Evolutionary conservation across 2,888 invertebrate genomes (phyloP).

Genomic region (Polydrusus tereticollis): DNA sequence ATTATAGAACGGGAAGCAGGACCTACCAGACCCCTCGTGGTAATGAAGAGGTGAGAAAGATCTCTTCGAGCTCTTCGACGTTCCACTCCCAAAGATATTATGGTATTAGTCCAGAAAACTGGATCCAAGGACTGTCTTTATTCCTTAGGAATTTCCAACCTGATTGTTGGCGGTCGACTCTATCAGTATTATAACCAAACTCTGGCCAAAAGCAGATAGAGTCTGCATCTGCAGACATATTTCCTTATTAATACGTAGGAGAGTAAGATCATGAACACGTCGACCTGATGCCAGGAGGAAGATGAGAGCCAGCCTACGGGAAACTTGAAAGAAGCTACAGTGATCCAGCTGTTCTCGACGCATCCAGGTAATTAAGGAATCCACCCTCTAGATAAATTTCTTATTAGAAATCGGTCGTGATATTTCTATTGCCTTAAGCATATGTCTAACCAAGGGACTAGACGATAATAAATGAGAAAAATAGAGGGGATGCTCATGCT

Average conservation of each 20-base stretch:
- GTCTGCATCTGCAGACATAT: slow-evolving; percentile 11
- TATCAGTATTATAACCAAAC: slow-evolving; percentile 55
- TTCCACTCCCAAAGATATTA: neutral
- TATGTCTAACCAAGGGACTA: slow-evolving; percentile 19
- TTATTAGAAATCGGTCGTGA: neutral
- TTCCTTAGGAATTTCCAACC: slow-evolving; percentile 43
- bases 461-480: slow-evolving; percentile 4
- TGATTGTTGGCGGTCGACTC: neutral
- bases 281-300: slow-evolving; percentile 43
- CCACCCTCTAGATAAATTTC: slow-evolving; percentile 35
- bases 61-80: neutral
- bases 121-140: slow-evolving; percentile 30
- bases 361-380: slow-evolving; percentile 28
- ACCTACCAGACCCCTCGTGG: slow-evolving; percentile 10
- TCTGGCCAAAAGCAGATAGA: slow-evolving; percentile 47
- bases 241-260: slow-evolving; percentile 30
- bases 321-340: slow-evolving; percentile 38
- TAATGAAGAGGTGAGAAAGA: slow-evolving; percentile 26
- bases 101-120: slow-evolving; percentile 28
- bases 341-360: slow-evolving; percentile 5
- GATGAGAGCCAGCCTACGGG: slow-evolving; percentile 38
- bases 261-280: slow-evolving; percentile 40
- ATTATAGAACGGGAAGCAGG: slow-evolving; percentile 29
- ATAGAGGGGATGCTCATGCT: slow-evolving; percentile 46
- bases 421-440: slow-evolving; percentile 32